Evolutionary conservation across 1,140 invertebrate species (phyloP).

Genomic region (Sitophilus oryzae): DNA sequence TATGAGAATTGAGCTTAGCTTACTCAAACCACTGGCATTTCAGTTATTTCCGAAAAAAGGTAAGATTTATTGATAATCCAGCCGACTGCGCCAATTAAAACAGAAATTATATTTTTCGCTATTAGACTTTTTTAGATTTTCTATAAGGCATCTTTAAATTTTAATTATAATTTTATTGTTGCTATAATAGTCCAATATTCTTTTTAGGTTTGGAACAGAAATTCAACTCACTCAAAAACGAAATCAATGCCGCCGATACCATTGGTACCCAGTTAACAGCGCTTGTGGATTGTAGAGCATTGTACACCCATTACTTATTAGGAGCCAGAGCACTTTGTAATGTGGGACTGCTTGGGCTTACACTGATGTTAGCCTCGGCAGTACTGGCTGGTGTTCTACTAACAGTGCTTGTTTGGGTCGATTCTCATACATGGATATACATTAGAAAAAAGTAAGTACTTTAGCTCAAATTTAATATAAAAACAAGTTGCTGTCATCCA

Average conservation of each 20-base stretch:
- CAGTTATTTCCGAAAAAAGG: constrained; percentile 51
- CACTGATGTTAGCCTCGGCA: constrained; percentile 79
- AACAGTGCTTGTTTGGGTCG: constrained; percentile 86
- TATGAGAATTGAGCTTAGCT: constrained; percentile 59
- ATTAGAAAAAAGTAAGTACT: constrained; percentile 83
- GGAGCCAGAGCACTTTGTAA: constrained; percentile 74
- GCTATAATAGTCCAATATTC: constrained; percentile 14
- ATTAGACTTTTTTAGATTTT: no score
- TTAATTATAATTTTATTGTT: constrained; percentile 7
- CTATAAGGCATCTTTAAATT: no score
- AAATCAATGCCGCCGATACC: constrained; percentile 62
- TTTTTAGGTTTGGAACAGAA: constrained; percentile 56
- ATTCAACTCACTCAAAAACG: constrained; percentile 63
- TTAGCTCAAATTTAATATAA: neutral
- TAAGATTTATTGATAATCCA: neutral
- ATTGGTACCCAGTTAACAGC: constrained; percentile 55
- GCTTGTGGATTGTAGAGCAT: constrained; percentile 70
- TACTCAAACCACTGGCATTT: constrained; percentile 55
- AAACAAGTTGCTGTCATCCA: no score
- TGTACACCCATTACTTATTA: constrained; percentile 73
- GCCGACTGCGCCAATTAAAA: no score
- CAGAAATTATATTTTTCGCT: no score
- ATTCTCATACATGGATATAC: constrained; percentile 94
- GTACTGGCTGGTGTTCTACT: constrained; percentile 79
- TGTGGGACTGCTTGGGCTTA: constrained; percentile 70